Base-by-base conservation (phyloP, 1,140 invertebrate species). In the Chionoecetes opilio region DNA sequence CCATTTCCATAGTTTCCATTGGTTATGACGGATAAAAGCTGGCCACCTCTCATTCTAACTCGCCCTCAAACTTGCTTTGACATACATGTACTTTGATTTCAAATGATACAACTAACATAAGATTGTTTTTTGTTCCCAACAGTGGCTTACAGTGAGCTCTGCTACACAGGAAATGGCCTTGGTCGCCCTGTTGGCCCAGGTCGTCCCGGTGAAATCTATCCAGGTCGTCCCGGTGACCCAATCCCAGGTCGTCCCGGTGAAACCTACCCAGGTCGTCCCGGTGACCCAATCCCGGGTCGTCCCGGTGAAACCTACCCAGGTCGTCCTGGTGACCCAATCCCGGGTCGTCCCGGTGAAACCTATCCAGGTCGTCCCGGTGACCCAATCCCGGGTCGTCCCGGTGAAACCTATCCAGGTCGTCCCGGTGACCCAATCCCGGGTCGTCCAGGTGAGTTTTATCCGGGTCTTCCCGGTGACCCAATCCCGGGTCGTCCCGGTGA, bases 131-230 rank as follows among this genome's bases (percentile, higher is more conserved):
- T 89, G 9, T 26, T 31, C 90, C 53, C 29, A 53, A 91, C 93
- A 96, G 95, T 92, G 53, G 93, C 89, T 46, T 96, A 91, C 82
- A 82, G 53, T 63, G 95, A 91, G 29, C 93, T 96, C 11, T 96
- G 95, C 32, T 87, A 75, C 31, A 75, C 46, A 2, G 38, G 88
- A 14, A 46, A 0, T 35, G 34, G 38, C 32, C 3, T 53, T 26
- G 26, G 38, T 0, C 88, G n/a, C 21, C 63, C 63, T n/a, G 8
- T 53, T 9, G 46, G 86, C 26, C 89, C 93, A 2, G 17, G n/a
- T 41, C 9, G n/a, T 21, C n/a, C 63, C 14, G 29, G 11, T 37
- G 11, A 21, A 14, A 8, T 2, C 6, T 2, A 21, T n/a, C n/a
- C n/a, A 17, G 17, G n/a, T n/a, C 0, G 9, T 14, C n/a, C 63